Evolutionary conservation across 2,113 vertebrate genomes (phyloP), one percentile per base, ranked within the genome.

Genomic region (Ondatra zibethicus): DNA sequence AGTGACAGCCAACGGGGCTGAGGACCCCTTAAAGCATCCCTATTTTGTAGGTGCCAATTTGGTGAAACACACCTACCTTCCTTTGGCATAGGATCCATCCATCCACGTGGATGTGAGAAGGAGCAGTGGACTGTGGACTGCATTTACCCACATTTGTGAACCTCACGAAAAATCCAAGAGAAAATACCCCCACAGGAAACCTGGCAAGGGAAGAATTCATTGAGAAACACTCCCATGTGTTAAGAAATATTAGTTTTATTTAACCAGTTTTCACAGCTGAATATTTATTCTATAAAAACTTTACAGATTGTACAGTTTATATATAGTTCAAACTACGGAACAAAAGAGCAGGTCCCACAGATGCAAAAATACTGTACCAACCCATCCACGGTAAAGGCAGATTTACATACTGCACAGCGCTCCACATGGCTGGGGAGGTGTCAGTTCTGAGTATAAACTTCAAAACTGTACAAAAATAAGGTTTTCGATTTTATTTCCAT

Each of bases 261-360:
- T 99, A 99, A 99, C 98, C 99, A 99, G 98, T 99, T 98, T 99
- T 99, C 99, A 99, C 99, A 99, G 98, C 99, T 99, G 98, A 98
- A 99, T 99, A 99, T 99, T 99, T 99, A 99, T 99, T 98, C 99
- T 99, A 99, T 99, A 99, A 99, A 99, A 99, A 99, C 99, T 99
- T 99, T 99, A 99, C 99, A 99, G 99, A 99, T 99, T 99, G 99
- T 99, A 99, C 99, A 99, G 98, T 99, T 99, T 99, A 99, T 99
- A 98, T 99, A 99, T 99, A 98, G 98, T 98, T 98, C 98, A 98
- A 98, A 99, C 99, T 99, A 99, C 98, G 96, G 98, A 99, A 99
- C 99, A 98, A 98, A 99, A 98, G 99, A 98, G 98, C 99, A 99
- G 98, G 98, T 99, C 99, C 99, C 99, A 99, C 98, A 98, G 98